phyloP scores from a whole-genome alignment of 2,797 vertebrate genomes.

The Platyrinchus mystaceus region DNA sequence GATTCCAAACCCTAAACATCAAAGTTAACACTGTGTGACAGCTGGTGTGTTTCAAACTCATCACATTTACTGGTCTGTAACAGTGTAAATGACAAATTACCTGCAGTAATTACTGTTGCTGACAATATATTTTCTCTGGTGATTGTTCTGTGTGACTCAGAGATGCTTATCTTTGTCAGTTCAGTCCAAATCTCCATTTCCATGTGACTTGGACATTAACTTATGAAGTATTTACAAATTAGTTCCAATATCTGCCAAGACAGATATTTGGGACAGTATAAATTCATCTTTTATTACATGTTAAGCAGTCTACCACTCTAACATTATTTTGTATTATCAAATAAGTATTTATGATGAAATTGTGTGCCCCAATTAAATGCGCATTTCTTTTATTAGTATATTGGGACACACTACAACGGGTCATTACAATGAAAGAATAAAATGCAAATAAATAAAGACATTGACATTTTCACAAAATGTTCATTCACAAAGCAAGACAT shows the following conservation, averaged over 20 bases:
- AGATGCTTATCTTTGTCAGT: conserved; percentile 67
- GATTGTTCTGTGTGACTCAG: conserved; percentile 69
- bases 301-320: neutral
- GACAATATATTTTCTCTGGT: conserved; percentile 72
- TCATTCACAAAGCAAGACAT: neutral
- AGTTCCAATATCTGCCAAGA: conserved; percentile 26
- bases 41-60: conserved; percentile 66
- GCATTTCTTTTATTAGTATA: neutral
- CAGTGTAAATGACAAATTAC: conserved; percentile 82
- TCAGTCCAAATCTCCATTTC: conserved; percentile 48
- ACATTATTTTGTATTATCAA: conserved; percentile 2
- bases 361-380: neutral
- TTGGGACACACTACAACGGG: neutral
- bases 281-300: neutral
- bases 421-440: neutral
- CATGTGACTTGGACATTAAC: conserved; percentile 3
- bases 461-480: neutral
- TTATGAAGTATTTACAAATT: conserved; percentile 60
- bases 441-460: neutral
- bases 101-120: conserved; percentile 79
- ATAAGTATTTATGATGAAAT: neutral
- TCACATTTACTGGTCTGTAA: conserved; percentile 77
- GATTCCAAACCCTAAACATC: conserved; percentile 59
- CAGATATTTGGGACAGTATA: conserved; percentile 15
- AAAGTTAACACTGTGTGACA: conserved; percentile 76